Percentiles rank a stretch among this genome's conserved stretches.
Evolutionary conservation across 2,797 vertebrate species (phyloP).

Genomic region (Lepilemur ruficaudatus): DNA sequence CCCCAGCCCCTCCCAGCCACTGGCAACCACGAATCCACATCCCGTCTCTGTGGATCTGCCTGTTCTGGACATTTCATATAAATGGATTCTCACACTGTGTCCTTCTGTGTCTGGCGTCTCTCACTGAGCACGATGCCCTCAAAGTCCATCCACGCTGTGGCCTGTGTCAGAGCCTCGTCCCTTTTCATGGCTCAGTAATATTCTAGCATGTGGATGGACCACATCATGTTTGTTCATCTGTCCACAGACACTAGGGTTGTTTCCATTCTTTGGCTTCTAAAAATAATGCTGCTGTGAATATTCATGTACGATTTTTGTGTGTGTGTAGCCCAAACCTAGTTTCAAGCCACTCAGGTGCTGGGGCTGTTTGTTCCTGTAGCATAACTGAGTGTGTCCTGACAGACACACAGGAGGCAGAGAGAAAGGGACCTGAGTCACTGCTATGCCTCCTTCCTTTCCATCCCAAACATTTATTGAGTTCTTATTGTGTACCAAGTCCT

Average conservation of each 20-base stretch:
- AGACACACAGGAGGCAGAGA: neutral
- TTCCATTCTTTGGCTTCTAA: neutral
- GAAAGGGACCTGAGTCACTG: neutral
- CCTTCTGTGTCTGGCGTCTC: neutral
- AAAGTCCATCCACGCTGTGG: neutral
- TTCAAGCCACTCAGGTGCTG: neutral
- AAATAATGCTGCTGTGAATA: neutral
- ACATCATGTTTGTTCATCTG: neutral
- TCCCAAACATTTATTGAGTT: neutral
- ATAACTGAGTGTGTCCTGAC: neutral
- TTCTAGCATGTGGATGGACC: neutral
- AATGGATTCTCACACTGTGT: neutral
- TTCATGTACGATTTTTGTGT: neutral
- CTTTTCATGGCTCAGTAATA: neutral
- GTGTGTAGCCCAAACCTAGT: neutral
- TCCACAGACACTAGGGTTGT: neutral
- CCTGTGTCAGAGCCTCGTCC: neutral
- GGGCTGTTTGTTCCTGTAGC: neutral
- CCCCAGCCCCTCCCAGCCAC: neutral
- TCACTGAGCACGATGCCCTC: neutral
- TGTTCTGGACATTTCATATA: neutral
- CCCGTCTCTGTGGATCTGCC: neutral
- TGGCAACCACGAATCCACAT: accelerated
- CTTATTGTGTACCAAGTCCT: neutral
- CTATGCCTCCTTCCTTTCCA: neutral